A percentile compares a stretch with the other conserved stretches of the same genome.
These are phyloP conservation scores for Cottus gobio DNA, from an alignment of 2,113 vertebrate species.

Conservation along the genomic window DNA sequence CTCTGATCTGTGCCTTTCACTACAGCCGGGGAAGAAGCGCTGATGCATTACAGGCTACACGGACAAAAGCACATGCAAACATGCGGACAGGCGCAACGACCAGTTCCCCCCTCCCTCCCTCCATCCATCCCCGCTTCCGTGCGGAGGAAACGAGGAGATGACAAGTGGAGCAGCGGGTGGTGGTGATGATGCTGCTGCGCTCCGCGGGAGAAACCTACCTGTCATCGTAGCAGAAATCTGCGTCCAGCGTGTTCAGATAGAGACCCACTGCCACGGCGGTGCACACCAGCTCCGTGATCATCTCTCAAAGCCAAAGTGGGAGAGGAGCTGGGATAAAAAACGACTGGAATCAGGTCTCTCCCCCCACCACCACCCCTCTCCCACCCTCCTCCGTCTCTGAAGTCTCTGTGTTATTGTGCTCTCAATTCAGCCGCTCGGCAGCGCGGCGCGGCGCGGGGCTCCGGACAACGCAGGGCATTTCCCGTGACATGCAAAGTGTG, in stretches of 20 bases:
- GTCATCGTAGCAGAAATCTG: slow-evolving; percentile 99
- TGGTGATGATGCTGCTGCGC: slow-evolving; percentile 32
- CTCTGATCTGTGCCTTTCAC: slow-evolving; percentile 8
- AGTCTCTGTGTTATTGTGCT: slow-evolving; percentile 54
- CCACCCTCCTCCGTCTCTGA: slow-evolving; percentile 1
- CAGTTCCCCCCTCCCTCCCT: not conserved
- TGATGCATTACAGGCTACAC: slow-evolving; percentile 29
- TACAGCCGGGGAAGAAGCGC: slow-evolving; percentile 16
- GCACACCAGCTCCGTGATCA: slow-evolving; percentile 95
- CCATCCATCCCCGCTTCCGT: not conserved
- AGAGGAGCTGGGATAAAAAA: slow-evolving; percentile 41
- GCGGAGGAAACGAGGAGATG: slow-evolving; percentile 36
- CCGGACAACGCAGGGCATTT: slow-evolving; percentile 43
- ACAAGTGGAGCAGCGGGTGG: slow-evolving; percentile 56
- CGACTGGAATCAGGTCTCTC: slow-evolving; percentile 33
- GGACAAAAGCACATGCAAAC: slow-evolving; percentile 50
- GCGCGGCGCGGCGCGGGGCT: slow-evolving; percentile 47
- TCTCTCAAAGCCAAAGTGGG: slow-evolving; percentile 80
- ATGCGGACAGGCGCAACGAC: slow-evolving; percentile 11
- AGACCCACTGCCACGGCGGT: slow-evolving; percentile 92
- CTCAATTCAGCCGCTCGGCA: slow-evolving; percentile 62
- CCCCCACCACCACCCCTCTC: not conserved
- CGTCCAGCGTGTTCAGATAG: slow-evolving; percentile 92
- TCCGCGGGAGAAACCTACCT: slow-evolving; percentile 83
- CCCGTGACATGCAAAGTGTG: slow-evolving; percentile 54